Conservation (phyloP, 2,113 vertebrate species). For the Ptyas mucosa region DNA sequence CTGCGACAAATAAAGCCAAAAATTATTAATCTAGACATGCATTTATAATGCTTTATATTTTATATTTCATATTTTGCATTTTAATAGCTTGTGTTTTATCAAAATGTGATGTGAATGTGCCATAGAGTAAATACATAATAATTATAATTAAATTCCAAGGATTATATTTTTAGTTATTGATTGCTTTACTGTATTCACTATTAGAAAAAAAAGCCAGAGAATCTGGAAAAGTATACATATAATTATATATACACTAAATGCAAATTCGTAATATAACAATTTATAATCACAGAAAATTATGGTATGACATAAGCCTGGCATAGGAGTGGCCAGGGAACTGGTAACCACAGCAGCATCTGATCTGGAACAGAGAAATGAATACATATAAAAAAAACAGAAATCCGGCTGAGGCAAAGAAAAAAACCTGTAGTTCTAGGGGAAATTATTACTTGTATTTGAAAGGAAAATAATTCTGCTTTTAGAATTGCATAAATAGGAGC, state of each 20-base stretch:
- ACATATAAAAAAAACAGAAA: not conserved
- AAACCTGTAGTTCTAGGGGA: not conserved
- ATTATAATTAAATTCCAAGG: not conserved
- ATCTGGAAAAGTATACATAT: not conserved
- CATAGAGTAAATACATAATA: not conserved
- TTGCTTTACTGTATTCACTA: not conserved
- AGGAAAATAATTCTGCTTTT: not conserved
- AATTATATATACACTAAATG: not conserved
- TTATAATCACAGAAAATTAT: not conserved
- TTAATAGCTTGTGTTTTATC: not conserved
- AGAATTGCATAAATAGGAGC: not conserved
- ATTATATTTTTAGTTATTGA: not conserved
- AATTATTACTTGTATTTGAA: not conserved
- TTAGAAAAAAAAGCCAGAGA: not conserved
- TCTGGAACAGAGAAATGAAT: not conserved
- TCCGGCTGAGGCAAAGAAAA: not conserved
- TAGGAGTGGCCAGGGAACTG: not conserved
- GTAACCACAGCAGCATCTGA: not conserved
- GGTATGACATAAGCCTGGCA: not conserved
- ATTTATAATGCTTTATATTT: not conserved
- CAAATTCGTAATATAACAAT: not conserved
- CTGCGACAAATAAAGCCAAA: not conserved
- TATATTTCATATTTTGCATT: not conserved
- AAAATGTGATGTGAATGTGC: not conserved
- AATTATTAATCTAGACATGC: not conserved